Conservation (phyloP, 1,140 invertebrate species). For the Scaptomyza pallida region DNA sequence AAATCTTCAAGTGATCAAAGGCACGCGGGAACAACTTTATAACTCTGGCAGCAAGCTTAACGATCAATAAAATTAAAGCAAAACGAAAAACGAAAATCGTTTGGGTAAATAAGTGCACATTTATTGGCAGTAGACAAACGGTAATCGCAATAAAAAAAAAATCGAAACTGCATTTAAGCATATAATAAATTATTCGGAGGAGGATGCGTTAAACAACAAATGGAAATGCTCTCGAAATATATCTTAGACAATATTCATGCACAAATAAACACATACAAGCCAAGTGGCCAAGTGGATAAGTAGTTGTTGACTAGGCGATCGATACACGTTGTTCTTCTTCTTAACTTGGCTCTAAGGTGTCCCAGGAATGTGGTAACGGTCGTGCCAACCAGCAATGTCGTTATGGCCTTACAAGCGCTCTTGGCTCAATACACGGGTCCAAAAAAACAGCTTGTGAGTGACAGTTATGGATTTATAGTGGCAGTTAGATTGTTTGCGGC, state of each 20-base stretch:
- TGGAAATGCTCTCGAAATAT: slow-evolving; percentile 37
- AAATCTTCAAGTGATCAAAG: slow-evolving; percentile 44
- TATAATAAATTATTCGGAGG: slow-evolving; percentile 32
- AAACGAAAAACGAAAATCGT: too few relatives aligned
- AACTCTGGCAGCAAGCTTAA: slow-evolving; percentile 45
- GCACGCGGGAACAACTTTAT: slow-evolving; percentile 23
- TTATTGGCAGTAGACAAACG: slow-evolving; percentile 56
- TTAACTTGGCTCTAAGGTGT: slow-evolving; percentile 55
- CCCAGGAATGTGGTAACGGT: slow-evolving; percentile 75
- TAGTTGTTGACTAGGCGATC: slow-evolving; percentile 18
- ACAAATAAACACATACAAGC: slow-evolving; percentile 57
- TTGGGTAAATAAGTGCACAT: slow-evolving; percentile 46
- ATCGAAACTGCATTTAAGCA: slow-evolving; percentile 40
- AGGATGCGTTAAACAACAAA: slow-evolving; percentile 30
- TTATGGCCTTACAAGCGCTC: slow-evolving; percentile 66
- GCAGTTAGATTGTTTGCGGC: slow-evolving; percentile 45
- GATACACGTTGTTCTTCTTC: slow-evolving; percentile 7
- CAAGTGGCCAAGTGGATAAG: slow-evolving; percentile 52
- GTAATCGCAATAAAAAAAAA: slow-evolving; percentile 56
- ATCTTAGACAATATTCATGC: slow-evolving; percentile 53
- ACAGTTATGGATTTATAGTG: slow-evolving; percentile 81
- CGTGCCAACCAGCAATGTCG: slow-evolving; percentile 65
- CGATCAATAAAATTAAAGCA: slow-evolving; percentile 52
- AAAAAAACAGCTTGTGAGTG: slow-evolving; percentile 72
- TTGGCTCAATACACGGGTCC: slow-evolving; percentile 67